Conservation (phyloP, 1,140 invertebrate species). For the Antheraea mylitta region DNA sequence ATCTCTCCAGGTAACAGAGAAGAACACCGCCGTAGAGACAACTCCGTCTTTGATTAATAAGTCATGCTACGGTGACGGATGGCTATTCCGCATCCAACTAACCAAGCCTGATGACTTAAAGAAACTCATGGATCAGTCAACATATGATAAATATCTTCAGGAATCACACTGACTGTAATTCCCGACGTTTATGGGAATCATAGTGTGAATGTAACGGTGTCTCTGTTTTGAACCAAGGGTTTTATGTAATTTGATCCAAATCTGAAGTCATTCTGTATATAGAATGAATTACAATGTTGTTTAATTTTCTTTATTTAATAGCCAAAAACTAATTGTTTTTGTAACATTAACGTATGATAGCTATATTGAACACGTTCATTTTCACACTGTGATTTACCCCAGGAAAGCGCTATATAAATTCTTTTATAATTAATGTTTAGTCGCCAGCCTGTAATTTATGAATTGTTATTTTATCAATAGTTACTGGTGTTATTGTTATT, state of each 20-base stretch:
- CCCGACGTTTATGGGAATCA: neutral
- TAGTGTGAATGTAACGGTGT: neutral
- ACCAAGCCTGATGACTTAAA: slow-evolving; percentile 86
- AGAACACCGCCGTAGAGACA: slow-evolving; percentile 88
- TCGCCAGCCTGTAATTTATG: neutral
- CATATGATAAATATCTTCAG: slow-evolving; percentile 53
- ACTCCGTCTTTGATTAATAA: slow-evolving; percentile 83
- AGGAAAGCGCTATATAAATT: too few relatives aligned
- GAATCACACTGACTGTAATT: slow-evolving; percentile 40
- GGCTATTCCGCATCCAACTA: slow-evolving; percentile 94
- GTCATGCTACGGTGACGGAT: slow-evolving; percentile 94
- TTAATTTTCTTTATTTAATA: too few relatives aligned
- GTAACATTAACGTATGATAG: neutral
- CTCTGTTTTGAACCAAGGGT: neutral
- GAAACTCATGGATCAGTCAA: slow-evolving; percentile 83
- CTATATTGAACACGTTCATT: neutral
- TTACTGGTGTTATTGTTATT: slow-evolving; percentile 5
- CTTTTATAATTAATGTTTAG: slow-evolving; percentile 1
- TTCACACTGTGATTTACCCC: neutral
- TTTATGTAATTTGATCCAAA: neutral
- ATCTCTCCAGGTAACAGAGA: slow-evolving; percentile 85
- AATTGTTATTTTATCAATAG: neutral
- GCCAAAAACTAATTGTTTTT: too few relatives aligned
- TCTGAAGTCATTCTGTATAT: neutral
- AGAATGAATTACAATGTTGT: too few relatives aligned